A percentile compares a stretch with the other conserved stretches of the same genome.
Evolutionary conservation across 1,140 invertebrate genomes (phyloP).

Genomic region (Neocloeon triangulifer): DNA sequence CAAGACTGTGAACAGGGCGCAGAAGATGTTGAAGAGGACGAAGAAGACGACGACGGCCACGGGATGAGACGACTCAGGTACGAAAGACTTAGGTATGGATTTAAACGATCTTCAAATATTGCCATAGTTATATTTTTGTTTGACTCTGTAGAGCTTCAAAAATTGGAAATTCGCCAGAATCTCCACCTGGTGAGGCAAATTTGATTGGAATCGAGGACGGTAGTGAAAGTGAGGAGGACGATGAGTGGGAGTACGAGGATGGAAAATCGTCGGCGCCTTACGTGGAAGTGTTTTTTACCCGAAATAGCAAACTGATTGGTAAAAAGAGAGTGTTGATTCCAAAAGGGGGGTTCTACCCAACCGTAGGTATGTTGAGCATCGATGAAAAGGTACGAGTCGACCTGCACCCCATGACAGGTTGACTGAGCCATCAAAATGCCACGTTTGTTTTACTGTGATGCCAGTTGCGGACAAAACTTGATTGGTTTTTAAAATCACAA

Average conservation of each 20-base stretch:
- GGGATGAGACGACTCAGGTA: background rate
- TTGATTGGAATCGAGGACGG: slow-evolving; percentile 13
- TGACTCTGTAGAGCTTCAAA: slow-evolving; percentile 9
- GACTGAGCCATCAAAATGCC: no score
- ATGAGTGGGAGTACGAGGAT: slow-evolving; percentile 14
- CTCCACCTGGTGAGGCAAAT: slow-evolving; percentile 9
- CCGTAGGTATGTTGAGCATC: slow-evolving; percentile 29
- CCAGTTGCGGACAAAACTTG: no score
- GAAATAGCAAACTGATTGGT: slow-evolving; percentile 29
- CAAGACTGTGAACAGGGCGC: slow-evolving; percentile 8
- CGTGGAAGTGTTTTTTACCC: slow-evolving; percentile 22
- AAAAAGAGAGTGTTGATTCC: slow-evolving; percentile 24
- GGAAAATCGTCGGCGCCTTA: background rate
- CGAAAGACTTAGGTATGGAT: no score
- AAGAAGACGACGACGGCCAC: background rate
- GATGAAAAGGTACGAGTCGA: slow-evolving; percentile 29
- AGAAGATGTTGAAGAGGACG: background rate
- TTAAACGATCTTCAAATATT: background rate
- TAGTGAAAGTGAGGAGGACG: slow-evolving; percentile 19
- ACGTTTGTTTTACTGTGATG: no score
- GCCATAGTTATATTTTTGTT: background rate
- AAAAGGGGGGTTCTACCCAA: slow-evolving; percentile 31
- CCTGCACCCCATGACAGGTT: slow-evolving; percentile 27
- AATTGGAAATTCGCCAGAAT: slow-evolving; percentile 10
- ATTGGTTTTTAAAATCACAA: no score